phyloP scores from a whole-genome alignment of 2,797 vertebrate genomes.

The Hypotaenidia okinawae region DNA sequence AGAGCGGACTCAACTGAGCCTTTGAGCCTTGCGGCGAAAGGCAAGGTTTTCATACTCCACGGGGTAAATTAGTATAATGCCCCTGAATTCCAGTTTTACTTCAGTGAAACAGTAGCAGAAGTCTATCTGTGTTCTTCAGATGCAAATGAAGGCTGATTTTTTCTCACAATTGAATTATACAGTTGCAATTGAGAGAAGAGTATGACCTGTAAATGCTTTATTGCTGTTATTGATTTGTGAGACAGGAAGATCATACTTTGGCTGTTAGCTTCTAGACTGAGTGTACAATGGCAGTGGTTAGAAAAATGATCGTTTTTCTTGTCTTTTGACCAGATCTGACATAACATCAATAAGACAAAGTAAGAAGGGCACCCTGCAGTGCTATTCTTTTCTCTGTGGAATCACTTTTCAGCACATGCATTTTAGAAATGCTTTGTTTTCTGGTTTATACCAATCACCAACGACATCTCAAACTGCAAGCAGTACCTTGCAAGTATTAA shows the following conservation, averaged over 20 bases:
- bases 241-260: conserved; percentile 13
- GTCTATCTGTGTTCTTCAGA: not conserved
- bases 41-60: not conserved
- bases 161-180: not conserved
- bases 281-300: not conserved
- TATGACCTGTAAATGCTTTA: not conserved
- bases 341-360: conserved; percentile 16
- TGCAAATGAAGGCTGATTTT: not conserved
- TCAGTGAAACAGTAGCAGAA: not conserved
- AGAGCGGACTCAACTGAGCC: not conserved
- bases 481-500: not conserved
- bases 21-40: not conserved
- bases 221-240: conserved; percentile 35
- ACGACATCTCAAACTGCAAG: not conserved
- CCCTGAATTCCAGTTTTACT: not conserved
- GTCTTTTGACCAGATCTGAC: conserved; percentile 44
- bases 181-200: not conserved
- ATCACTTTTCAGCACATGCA: not conserved
- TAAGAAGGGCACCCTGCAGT: not conserved
- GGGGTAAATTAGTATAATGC: not conserved
- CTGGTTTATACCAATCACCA: not conserved
- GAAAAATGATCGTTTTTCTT: conserved; percentile 46
- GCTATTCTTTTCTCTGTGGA: not conserved
- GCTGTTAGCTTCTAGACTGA: not conserved
- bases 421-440: conserved; percentile 23